A percentile compares a stretch with the other conserved stretches of the same genome.
Conservation (phyloP, 92 coral and sea anemone species). For the Plumapathes pennacea region DNA sequence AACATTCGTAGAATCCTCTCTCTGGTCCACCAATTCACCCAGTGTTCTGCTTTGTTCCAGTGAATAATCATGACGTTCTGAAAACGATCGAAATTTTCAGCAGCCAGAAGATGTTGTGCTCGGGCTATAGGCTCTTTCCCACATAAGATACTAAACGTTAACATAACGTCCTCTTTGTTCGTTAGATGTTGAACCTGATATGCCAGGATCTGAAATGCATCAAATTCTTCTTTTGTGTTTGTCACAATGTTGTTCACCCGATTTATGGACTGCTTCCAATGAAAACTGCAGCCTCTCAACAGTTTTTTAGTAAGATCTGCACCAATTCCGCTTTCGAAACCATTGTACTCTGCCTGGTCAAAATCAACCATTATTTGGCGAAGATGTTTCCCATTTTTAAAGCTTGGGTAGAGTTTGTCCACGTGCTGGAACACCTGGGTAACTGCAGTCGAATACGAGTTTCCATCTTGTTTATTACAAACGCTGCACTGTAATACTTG, state of each 20-base stretch:
- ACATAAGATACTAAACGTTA: conserved; percentile 27
- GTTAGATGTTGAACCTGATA: conserved; percentile 20
- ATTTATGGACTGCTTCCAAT: conserved; percentile 43
- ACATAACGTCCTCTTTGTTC: conserved; percentile 4
- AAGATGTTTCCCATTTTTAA: conserved; percentile 17
- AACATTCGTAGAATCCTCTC: conserved; percentile 31
- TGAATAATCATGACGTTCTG: too few species aligned
- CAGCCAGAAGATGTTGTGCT: conserved; percentile 15
- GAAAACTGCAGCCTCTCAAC: conserved; percentile 43
- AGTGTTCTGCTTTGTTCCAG: conserved; percentile 43
- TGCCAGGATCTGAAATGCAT: conserved; percentile 8
- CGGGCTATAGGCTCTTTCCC: conserved; percentile 8
- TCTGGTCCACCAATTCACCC: conserved; percentile 49
- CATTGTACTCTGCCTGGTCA: conserved; percentile 53
- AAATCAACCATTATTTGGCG: conserved; percentile 54
- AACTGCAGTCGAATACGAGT: conserved; percentile 49
- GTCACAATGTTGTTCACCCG: conserved; percentile 29
- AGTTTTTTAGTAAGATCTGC: not conserved
- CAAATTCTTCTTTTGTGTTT: conserved; percentile 12
- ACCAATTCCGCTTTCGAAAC: conserved; percentile 19
- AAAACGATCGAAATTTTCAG: too few species aligned
- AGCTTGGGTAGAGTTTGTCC: conserved; percentile 22
- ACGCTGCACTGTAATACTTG: too few species aligned
- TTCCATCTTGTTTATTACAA: conserved; percentile 51
- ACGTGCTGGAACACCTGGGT: conserved; percentile 39